Base-by-base conservation (phyloP, 2,888 invertebrate species). In the Xestoiulus laeticollis region DNA sequence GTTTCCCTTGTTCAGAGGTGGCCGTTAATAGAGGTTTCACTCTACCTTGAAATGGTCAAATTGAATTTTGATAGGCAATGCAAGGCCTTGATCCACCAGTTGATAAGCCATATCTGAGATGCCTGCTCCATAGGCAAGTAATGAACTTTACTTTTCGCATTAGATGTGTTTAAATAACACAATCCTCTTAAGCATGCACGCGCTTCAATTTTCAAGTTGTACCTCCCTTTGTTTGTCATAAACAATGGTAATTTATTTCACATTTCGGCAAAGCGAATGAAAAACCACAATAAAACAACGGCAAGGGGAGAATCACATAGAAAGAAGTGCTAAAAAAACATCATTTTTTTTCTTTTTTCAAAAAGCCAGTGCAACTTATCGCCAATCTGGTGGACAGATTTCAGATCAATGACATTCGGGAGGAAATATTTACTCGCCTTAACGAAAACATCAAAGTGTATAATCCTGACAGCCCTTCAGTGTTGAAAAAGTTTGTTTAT, bases 121-220 rank as follows among this genome's bases (percentile, higher is more conserved):
- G 43, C 43, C 43, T 43, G 43, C n/a, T 5, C 43, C 5, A 10
- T 48, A 4, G 6, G 59, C 59, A 59, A 59, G 59, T 59, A 59
- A 59, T 59, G 59, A 59, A 59, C 59, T 59, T 59, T 59, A 59
- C 59, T 59, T 59, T 59, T 59, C 59, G 59, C 59, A 59, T 59
- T 59, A 59, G 59, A 59, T 59, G 59, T 59, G n/a, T 59, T 59
- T 19, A 59, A n/a, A 59, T 59, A 59, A 59, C 59, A 59, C 59
- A 19, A n/a, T 59, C 59, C 59, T 59, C 59, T 59, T 59, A 59
- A 59, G 59, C 59, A 59, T 59, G 59, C 59, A 59, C 59, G 59
- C 59, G 59, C 59, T 59, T 59, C 59, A 59, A n/a, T 59, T n/a
- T 59, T 59, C 59, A n/a, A 59, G 59, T n/a, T 38, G n/a, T 59